Evolutionary conservation across 2,888 invertebrate genomes (phyloP).

Genomic region (Aleiodes leptofemur): DNA sequence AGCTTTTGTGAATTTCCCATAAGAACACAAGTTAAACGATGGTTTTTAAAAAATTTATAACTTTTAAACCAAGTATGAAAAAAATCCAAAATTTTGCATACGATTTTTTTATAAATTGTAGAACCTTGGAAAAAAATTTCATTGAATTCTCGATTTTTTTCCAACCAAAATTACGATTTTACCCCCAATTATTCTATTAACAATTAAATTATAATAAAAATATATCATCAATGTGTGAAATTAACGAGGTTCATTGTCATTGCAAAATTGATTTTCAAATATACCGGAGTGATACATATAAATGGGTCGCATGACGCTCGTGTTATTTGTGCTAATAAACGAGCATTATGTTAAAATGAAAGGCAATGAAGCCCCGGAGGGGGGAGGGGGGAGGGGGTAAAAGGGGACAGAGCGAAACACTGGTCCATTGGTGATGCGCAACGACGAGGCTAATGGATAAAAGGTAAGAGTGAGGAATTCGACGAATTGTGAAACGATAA

Average conservation of each 20-base stretch:
- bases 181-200: too few species aligned
- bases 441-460: constrained; percentile 18
- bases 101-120: too few species aligned
- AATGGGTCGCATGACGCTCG: constrained; percentile 34
- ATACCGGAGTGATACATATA: constrained; percentile 38
- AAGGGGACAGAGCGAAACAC: too few species aligned
- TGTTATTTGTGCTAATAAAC: constrained; percentile 53
- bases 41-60: too few species aligned
- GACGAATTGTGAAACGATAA: constrained; percentile 3
- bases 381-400: not conserved
- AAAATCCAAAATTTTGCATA: too few species aligned
- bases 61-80: too few species aligned
- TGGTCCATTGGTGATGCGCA: constrained; percentile 32
- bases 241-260: constrained; percentile 45
- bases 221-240: constrained; percentile 19
- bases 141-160: too few species aligned
- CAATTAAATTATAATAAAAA: too few species aligned
- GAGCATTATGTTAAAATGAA: constrained; percentile 53
- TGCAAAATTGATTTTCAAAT: constrained; percentile 36
- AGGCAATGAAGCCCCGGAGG: not conserved
- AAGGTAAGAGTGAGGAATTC: constrained; percentile 22
- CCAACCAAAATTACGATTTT: too few species aligned
- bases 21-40: too few species aligned
- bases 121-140: too few species aligned
- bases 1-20: too few species aligned